Percentiles rank a stretch among this genome's conserved stretches.
Conservation (phyloP, 2,888 invertebrate species). For the Conops quadrifasciatus region DNA sequence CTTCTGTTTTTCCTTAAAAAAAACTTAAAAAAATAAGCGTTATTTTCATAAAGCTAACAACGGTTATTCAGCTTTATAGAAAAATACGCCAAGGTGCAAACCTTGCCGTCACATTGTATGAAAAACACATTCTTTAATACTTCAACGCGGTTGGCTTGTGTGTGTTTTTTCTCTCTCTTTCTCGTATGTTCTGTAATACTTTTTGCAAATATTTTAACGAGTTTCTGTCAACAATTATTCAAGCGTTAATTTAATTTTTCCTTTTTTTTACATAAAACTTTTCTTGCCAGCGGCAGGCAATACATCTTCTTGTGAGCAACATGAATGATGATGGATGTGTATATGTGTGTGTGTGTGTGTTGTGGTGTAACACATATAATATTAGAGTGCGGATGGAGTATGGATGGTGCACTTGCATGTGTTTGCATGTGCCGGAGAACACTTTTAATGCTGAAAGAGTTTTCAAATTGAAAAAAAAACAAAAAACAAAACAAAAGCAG, state of each 20-base stretch:
- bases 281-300: not conserved
- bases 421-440: too few relatives aligned
- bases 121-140: not conserved
- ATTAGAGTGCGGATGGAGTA: too few relatives aligned
- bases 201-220: slow-evolving; percentile 34
- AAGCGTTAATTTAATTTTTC: slow-evolving; percentile 27
- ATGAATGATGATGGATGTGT: not conserved
- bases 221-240: slow-evolving; percentile 40
- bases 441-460: too few relatives aligned
- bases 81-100: slow-evolving; percentile 11
- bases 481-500: too few relatives aligned
- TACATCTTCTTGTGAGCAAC: slow-evolving; percentile 3
- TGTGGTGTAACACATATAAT: too few relatives aligned
- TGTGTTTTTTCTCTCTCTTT: too few relatives aligned
- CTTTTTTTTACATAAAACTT: not conserved
- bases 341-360: not conserved
- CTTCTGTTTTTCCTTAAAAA: too few relatives aligned
- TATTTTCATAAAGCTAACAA: not conserved
- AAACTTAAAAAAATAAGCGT: too few relatives aligned
- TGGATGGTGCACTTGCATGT: too few relatives aligned
- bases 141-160: not conserved
- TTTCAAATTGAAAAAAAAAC: too few relatives aligned
- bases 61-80: not conserved
- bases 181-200: not conserved
- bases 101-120: slow-evolving; percentile 7